Conservation (phyloP, 2,888 invertebrate species). For the Ctena decussata region DNA sequence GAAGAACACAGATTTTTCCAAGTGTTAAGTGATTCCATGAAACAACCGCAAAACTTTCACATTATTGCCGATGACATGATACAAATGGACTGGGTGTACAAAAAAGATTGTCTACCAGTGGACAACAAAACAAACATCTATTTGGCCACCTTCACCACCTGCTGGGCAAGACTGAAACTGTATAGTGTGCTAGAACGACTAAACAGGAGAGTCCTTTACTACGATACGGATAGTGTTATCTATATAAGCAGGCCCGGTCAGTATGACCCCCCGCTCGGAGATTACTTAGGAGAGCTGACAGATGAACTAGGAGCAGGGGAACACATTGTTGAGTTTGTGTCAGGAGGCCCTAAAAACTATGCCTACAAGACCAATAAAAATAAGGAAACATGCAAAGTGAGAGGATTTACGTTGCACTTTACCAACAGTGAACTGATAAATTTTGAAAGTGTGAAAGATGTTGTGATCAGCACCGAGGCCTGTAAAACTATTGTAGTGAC, state of each 20-base stretch:
- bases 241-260: conserved; percentile 18
- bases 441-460: conserved; percentile 28
- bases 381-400: conserved; percentile 64
- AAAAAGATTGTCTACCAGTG: conserved; percentile 40
- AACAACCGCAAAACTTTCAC: conserved; percentile 30
- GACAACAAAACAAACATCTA: conserved; percentile 45
- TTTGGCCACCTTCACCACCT: conserved; percentile 50
- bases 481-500: conserved; percentile 17
- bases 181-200: conserved; percentile 45
- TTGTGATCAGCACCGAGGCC: conserved; percentile 16
- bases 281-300: conserved; percentile 82
- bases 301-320: conserved; percentile 80
- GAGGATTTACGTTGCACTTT: conserved; percentile 74
- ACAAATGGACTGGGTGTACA: conserved; percentile 49
- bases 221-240: conserved; percentile 42
- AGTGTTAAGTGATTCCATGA: conserved; percentile 26
- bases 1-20: conserved; percentile 37
- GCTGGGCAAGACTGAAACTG: conserved; percentile 53
- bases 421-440: conserved; percentile 43
- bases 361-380: conserved; percentile 67
- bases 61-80: conserved; percentile 34
- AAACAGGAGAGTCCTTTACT: conserved; percentile 36
- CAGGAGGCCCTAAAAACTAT: conserved; percentile 84
- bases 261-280: conserved; percentile 72
- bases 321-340: conserved; percentile 67